Conservation (phyloP, 2,888 invertebrate species). For the Ichneumon xanthorius region DNA sequence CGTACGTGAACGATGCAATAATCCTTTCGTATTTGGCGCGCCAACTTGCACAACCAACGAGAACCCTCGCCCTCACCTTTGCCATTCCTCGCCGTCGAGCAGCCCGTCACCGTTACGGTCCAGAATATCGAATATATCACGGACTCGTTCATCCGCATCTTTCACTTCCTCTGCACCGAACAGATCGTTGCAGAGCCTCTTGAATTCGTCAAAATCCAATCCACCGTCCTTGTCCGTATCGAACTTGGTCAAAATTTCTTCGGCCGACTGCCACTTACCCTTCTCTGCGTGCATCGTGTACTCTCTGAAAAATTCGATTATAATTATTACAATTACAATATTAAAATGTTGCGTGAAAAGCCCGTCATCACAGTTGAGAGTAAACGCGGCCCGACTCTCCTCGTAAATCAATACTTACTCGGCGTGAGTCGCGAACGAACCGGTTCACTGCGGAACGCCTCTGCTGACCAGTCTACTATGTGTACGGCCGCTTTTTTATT, state of each 20-base stretch:
- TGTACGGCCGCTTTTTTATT: neutral
- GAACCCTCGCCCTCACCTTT: constrained; percentile 76
- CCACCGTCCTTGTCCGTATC: constrained; percentile 73
- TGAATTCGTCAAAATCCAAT: constrained; percentile 75
- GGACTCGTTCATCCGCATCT: constrained; percentile 87
- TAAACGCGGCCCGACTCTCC: neutral
- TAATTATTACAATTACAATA: neutral
- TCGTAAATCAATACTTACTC: constrained; percentile 10
- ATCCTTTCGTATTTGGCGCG: neutral
- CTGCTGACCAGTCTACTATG: neutral
- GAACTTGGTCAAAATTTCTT: constrained; percentile 68
- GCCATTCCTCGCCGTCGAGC: constrained; percentile 92
- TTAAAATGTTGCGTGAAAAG: neutral
- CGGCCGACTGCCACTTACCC: constrained; percentile 62
- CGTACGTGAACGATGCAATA: neutral
- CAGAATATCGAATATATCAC: constrained; percentile 92
- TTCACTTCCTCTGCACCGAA: constrained; percentile 74
- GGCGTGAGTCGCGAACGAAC: neutral
- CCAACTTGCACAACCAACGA: neutral
- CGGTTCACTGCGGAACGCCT: neutral
- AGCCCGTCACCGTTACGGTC: constrained; percentile 91
- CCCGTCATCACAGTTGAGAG: neutral
- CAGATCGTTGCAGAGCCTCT: constrained; percentile 72
- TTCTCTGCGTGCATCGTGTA: constrained; percentile 27
- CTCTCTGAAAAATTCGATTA: neutral